Evolutionary conservation across 2,888 invertebrate genomes (phyloP), one percentile per base, ranked within the genome.

Genomic region (Hedychridium roseum): DNA sequence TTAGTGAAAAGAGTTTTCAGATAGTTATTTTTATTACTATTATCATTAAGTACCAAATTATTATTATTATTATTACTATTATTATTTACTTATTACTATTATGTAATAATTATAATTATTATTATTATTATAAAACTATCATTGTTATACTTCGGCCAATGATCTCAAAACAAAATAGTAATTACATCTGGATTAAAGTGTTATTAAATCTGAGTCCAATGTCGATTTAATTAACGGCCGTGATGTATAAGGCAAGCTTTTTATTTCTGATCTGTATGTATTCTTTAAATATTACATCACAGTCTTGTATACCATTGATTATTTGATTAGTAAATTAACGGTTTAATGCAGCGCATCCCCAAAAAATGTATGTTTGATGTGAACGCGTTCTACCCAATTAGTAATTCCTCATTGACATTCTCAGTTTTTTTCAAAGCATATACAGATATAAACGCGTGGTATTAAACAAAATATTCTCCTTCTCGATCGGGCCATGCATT

Each of bases 21-120:
- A 68, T 69, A 69, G 72, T 76, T 73, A 73, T 71, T 74, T 70
- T 72, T 73, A 68, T 70, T 70, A 65, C 61, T 70, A 70, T 63
- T 64, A 64, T 60, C 58, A 57, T 64, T 60, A 66, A 62, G 55
- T 45, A 58, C 50, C 47, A 63, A 50, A 47, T 64, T 47, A 60
- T 55, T 54, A 64, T 57, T 65, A 61, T 55, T 57, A 54, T 60
- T 61, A 60, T 53, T 58, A 53, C 48, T 41, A 60, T 52, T 52
- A 50, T 52, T 43, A 43, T 50, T 50, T 44, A 43, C 43, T 37
- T 54, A 49, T 42, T 40, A 43, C 49, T 37, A 41, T 50, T 41
- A 49, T 43, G n/a, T n/a, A n/a, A n/a, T 51, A 43, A 39, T 55
- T 54, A 51, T 59, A 57, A 57, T 57, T 60, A 50, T 62, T 64